phyloP scores from a whole-genome alignment of 2,888 invertebrate species.

The Xestia c-nigrum region DNA sequence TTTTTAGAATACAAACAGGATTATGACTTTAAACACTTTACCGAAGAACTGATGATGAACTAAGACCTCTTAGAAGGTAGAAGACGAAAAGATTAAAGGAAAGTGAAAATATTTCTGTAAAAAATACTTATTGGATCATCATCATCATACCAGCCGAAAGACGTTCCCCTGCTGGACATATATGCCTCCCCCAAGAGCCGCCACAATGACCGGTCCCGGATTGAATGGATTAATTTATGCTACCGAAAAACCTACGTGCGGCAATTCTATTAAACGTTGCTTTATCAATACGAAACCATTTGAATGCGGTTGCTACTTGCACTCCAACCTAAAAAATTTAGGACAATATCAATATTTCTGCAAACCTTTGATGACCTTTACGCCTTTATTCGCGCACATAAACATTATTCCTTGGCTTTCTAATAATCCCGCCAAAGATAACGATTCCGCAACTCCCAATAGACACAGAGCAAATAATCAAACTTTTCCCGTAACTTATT shows the following conservation, averaged over 20 bases:
- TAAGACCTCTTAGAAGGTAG: not conserved
- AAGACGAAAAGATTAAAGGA: not conserved
- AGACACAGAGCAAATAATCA: conserved; percentile 54
- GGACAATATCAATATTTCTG: not conserved
- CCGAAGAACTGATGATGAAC: not conserved
- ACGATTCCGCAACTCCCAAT: conserved; percentile 1
- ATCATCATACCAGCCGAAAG: no score
- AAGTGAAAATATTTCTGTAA: not conserved
- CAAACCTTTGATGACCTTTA: not conserved
- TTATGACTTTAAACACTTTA: not conserved
- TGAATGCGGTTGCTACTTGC: not conserved
- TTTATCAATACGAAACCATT: not conserved
- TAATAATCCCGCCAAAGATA: conserved; percentile 28
- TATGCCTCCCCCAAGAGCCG: no score
- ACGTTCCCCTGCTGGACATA: no score
- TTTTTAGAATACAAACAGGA: not conserved
- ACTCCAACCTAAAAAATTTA: not conserved
- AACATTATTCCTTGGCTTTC: not conserved
- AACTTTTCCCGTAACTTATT: conserved; percentile 56
- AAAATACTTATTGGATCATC: not conserved
- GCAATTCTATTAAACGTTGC: not conserved
- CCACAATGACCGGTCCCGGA: no score
- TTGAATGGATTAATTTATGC: not conserved
- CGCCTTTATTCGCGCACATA: not conserved
- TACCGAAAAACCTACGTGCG: not conserved